A percentile compares a stretch with the other conserved stretches of the same genome.
Evolutionary conservation across 2,888 invertebrate species (phyloP).

Genomic region (Pristionchus japonicus): DNA sequence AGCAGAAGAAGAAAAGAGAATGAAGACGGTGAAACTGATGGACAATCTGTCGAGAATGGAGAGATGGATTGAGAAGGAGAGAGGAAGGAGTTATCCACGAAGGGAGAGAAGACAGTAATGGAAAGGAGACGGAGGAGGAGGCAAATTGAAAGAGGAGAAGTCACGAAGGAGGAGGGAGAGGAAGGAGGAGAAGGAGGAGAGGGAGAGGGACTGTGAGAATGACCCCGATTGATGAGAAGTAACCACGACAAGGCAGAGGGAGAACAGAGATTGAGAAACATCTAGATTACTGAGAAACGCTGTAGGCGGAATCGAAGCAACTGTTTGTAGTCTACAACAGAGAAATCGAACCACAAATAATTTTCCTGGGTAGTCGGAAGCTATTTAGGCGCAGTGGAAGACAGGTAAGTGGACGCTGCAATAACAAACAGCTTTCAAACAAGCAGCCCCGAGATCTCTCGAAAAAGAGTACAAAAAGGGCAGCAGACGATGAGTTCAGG

Average conservation of each 20-base stretch:
- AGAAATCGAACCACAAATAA: too few relatives aligned
- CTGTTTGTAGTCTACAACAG: too few relatives aligned
- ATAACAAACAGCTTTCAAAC: too few relatives aligned
- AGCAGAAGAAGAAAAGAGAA: neutral
- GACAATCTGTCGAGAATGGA: neutral
- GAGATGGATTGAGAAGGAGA: neutral
- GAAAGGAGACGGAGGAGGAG: neutral
- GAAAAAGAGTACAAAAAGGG: too few relatives aligned
- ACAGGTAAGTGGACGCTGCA: too few relatives aligned
- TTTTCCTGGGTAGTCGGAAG: too few relatives aligned
- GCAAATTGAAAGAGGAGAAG: slow-evolving; percentile 8
- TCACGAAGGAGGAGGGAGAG: slow-evolving; percentile 35
- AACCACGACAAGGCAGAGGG: neutral
- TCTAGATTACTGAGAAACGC: too few relatives aligned
- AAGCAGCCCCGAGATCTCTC: too few relatives aligned
- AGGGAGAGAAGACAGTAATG: neutral
- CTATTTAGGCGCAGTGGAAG: too few relatives aligned
- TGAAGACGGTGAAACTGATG: neutral
- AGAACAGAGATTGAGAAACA: neutral
- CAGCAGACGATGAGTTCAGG: too few relatives aligned
- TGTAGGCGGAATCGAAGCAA: too few relatives aligned
- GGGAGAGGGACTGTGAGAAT: neutral
- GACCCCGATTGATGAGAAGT: neutral
- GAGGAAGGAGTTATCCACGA: neutral
- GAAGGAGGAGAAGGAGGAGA: slow-evolving; percentile 1